A percentile compares a stretch with the other conserved stretches of the same genome.
phyloP scores from a whole-genome alignment of 2,113 vertebrate genomes.

The Pseudorasbora parva region DNA sequence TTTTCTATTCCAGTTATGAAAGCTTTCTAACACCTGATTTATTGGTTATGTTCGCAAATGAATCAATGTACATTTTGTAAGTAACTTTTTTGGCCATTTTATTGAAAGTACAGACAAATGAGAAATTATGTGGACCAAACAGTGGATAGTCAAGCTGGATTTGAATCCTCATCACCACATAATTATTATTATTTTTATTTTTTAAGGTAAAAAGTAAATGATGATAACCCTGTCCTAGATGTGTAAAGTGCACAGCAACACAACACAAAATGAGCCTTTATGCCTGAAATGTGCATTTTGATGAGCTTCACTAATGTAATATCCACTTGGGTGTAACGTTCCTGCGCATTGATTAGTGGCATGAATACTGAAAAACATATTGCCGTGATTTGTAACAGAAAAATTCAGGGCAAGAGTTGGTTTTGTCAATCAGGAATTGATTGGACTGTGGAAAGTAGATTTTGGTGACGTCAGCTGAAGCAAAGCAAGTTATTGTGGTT shows the following conservation, averaged over 20 bases:
- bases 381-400: not conserved
- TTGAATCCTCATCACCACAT: not conserved
- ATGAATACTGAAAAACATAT: not conserved
- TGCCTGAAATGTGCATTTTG: no score
- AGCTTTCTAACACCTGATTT: conserved; percentile 20
- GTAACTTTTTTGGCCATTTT: not conserved
- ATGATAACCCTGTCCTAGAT: no score
- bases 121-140: not conserved
- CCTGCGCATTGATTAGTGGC: not conserved
- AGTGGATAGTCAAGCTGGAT: not conserved
- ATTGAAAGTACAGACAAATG: not conserved
- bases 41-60: not conserved
- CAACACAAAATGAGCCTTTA: no score
- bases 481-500: not conserved
- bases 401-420: not conserved
- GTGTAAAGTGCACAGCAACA: no score
- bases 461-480: not conserved
- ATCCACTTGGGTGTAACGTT: not conserved
- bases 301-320: no score
- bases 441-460: not conserved
- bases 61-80: not conserved
- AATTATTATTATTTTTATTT: no score
- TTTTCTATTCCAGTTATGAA: not conserved
- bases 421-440: not conserved
- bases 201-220: no score